Percentiles rank a stretch among this genome's conserved stretches.
Conservation (phyloP, 2,888 invertebrate genomes). For the Hyles lineata region DNA sequence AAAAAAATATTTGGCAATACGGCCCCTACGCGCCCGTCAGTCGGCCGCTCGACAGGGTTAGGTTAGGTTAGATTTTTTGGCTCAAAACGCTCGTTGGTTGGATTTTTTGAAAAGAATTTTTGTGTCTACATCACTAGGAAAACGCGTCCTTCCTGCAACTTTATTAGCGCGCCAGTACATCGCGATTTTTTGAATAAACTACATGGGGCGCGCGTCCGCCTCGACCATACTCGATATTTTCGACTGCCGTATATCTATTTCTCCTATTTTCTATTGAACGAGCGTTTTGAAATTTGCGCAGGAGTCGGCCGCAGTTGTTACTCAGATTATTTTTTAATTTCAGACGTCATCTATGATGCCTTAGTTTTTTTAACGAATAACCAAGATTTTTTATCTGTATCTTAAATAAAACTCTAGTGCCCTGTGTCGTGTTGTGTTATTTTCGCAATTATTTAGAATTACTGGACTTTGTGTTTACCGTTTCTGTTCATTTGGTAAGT, state of each 20-base stretch:
- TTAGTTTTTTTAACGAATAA: slow-evolving; percentile 59
- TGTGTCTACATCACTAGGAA: slow-evolving; percentile 72
- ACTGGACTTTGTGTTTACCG: slow-evolving; percentile 75
- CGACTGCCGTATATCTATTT: slow-evolving; percentile 48
- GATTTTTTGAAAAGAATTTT: slow-evolving; percentile 78
- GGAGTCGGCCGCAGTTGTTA: slow-evolving; percentile 62
- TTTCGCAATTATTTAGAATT: slow-evolving; percentile 62
- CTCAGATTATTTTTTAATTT: slow-evolving; percentile 53
- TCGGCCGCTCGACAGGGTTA: slow-evolving; percentile 84
- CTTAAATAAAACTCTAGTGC: slow-evolving; percentile 71
- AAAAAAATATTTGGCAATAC: slow-evolving; percentile 85
- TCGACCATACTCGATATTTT: slow-evolving; percentile 66
- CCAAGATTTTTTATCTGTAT: slow-evolving; percentile 65
- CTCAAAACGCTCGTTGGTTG: slow-evolving; percentile 81
- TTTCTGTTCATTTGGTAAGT: slow-evolving; percentile 73
- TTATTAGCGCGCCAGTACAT: slow-evolving; percentile 70
- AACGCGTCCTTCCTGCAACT: slow-evolving; percentile 69
- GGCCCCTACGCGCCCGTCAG: slow-evolving; percentile 84
- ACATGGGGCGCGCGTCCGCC: slow-evolving; percentile 60
- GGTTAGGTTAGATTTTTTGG: slow-evolving; percentile 86
- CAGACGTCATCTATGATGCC: slow-evolving; percentile 69
- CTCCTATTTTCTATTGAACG: slow-evolving; percentile 53
- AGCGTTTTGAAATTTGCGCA: slow-evolving; percentile 66
- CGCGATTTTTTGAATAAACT: slow-evolving; percentile 77
- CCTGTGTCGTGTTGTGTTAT: slow-evolving; percentile 81